Evolutionary conservation across 2,888 invertebrate genomes (phyloP), one percentile per base, ranked within the genome.

Genomic region (Sthenelais limicola): DNA sequence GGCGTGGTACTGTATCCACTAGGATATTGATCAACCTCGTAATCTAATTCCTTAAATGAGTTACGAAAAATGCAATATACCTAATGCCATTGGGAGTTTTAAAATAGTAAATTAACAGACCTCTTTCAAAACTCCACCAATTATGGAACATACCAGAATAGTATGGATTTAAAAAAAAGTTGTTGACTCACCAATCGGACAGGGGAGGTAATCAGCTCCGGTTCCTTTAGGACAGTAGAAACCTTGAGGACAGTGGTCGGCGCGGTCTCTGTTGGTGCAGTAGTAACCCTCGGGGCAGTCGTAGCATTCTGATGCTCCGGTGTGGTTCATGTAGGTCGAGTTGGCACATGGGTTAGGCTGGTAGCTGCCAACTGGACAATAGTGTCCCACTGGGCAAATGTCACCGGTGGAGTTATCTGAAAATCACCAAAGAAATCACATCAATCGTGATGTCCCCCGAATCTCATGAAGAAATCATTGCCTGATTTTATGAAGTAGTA

Each of bases 161-260:
- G 47, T 15, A 43, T n/a, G n/a, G n/a, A n/a, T n/a, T n/a, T n/a
- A n/a, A n/a, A n/a, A n/a, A n/a, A n/a, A n/a, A n/a, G n/a, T n/a
- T n/a, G n/a, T 12, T 9, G 28, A 72, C 80, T 77, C 68, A 84
- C 85, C 85, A 62, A 81, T 77, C 4, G 86, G 86, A 73, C 86
- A 86, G 4, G 84, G 82, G 32, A 78, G 68, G 68, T 80, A 77
- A 48, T 76, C 78, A 24, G 77, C 74, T 5, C 83, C 84, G 7
- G 85, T 85, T 7, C 82, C 83, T 32, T 72, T 5, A 4, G 82
- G 83, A 72, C 84, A 84, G 77, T 83, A 85, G 73, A 74, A 82
- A 5, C 86, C 86, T 72, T 84, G 84, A 0, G 85, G 85, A 72
- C 86, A 86, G 7, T 83, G 81, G 35, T 83, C 83, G 43, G 82